Evolutionary conservation across 2,888 invertebrate genomes (phyloP), one percentile per base, ranked within the genome.

Genomic region (Synergus japonicus): DNA sequence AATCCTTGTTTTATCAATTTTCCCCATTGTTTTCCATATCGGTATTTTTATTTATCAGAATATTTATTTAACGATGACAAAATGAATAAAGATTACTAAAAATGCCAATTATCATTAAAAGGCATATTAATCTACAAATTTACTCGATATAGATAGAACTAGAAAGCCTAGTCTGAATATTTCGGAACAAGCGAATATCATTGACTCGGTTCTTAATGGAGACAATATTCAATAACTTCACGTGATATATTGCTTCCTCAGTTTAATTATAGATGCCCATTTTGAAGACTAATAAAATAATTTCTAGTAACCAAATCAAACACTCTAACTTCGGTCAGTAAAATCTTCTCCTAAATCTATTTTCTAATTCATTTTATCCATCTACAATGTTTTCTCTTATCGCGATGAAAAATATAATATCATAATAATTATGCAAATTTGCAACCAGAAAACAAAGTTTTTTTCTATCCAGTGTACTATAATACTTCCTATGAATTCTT

Each of bases 111-210:
- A 54, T 54, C 7, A 54, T 54, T 8, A 54, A 2, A 54, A 2
- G n/a, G n/a, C 54, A n/a, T n/a, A 2, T 54, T 2, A n/a, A 7
- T n/a, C 54, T n/a, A 54, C 22, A 22, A 0, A 22, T n/a, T n/a
- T 54, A n/a, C 5, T 54, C 10, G 8, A 46, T 22, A 22, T 22
- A 10, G 12, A 46, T 46, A 46, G 8, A 8, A 46, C 12, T 1
- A 22, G 22, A 1, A 22, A 22, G 22, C 1, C 22, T 22, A 4
- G 12, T 49, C 29, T 73, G 15, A 37, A 73, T 73, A 29, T 46
- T 65, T 46, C 73, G n/a, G 73, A 54, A 73, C 54, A 54, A 54
- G 54, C 54, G 54, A 54, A 54, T 73, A 73, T 49, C 69, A 73
- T 22, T 22, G 22, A 54, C 29, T 54, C 12, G 3, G 22, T 22